A percentile compares a stretch with the other conserved stretches of the same genome.
phyloP scores from a whole-genome alignment of 2,113 vertebrate genomes.

The Etia nguti region DNA sequence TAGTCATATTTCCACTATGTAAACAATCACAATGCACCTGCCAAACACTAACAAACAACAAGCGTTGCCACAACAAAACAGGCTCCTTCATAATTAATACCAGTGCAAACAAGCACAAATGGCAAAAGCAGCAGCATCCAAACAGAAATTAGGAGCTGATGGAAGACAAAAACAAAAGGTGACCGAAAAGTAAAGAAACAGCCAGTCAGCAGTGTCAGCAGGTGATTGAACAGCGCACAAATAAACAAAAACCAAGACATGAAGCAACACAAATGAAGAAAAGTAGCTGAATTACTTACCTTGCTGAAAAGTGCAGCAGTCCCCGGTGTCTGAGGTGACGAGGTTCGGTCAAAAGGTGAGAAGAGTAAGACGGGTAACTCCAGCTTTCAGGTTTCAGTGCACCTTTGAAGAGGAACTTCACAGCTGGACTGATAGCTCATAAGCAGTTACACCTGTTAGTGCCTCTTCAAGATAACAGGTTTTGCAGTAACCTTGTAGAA shows the following conservation, averaged over 20 bases:
- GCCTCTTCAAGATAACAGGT: neutral
- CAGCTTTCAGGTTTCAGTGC: neutral
- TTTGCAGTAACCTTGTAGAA: neutral
- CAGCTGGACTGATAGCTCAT: neutral
- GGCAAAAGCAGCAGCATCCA: neutral
- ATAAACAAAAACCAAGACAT: neutral
- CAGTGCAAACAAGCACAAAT: conserved; percentile 2
- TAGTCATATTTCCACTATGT: neutral
- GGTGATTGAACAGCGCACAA: neutral
- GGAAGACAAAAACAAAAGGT: neutral
- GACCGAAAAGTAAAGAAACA: neutral
- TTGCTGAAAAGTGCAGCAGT: neutral
- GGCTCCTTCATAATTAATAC: neutral
- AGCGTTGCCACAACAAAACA: neutral
- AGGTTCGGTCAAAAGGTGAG: neutral
- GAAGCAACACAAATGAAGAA: neutral
- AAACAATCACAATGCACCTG: conserved; percentile 24
- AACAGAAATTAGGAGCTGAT: neutral
- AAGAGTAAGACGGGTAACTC: neutral
- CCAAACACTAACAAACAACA: neutral
- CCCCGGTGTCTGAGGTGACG: neutral
- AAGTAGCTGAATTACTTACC: neutral
- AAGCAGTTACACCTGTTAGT: neutral
- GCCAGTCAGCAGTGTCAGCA: neutral
- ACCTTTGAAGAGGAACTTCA: neutral